Conservation (phyloP, 2,797 vertebrate genomes). For the Tragelaphus oryx region DNA sequence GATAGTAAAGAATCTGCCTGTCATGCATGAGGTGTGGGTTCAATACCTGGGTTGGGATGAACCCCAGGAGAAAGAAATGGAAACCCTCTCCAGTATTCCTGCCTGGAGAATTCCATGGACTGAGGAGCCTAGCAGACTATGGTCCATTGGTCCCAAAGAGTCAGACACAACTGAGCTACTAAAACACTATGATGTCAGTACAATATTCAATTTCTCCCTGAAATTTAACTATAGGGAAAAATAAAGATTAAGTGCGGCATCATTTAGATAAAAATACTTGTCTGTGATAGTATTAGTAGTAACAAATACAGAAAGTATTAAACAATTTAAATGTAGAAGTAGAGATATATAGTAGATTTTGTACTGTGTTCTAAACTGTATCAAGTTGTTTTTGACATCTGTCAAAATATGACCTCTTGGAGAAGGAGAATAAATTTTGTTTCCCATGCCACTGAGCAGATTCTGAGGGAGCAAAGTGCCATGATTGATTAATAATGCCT, state of each 20-base stretch:
- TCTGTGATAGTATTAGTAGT: not conserved
- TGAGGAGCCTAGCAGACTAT: not conserved
- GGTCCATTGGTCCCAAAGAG: not conserved
- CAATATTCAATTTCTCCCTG: not conserved
- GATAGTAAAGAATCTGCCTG: not conserved
- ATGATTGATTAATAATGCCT: conserved; percentile 13
- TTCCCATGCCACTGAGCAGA: not conserved
- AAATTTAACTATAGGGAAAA: not conserved
- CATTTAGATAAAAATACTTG: not conserved
- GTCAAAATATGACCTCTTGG: not conserved
- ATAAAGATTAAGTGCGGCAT: not conserved
- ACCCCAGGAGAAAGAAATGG: not conserved
- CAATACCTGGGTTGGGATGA: not conserved
- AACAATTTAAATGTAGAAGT: not conserved
- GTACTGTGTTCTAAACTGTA: not conserved
- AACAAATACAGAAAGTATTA: not conserved
- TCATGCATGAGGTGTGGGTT: not conserved
- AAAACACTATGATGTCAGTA: not conserved
- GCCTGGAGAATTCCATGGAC: not conserved
- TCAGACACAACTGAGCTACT: not conserved
- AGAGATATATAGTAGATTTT: not conserved
- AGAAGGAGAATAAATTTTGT: not conserved
- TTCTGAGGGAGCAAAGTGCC: not conserved
- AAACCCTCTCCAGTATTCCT: not conserved
- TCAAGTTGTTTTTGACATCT: not conserved